Evolutionary conservation across 2,113 vertebrate genomes (phyloP).

Genomic region (Chionomys nivalis): DNA sequence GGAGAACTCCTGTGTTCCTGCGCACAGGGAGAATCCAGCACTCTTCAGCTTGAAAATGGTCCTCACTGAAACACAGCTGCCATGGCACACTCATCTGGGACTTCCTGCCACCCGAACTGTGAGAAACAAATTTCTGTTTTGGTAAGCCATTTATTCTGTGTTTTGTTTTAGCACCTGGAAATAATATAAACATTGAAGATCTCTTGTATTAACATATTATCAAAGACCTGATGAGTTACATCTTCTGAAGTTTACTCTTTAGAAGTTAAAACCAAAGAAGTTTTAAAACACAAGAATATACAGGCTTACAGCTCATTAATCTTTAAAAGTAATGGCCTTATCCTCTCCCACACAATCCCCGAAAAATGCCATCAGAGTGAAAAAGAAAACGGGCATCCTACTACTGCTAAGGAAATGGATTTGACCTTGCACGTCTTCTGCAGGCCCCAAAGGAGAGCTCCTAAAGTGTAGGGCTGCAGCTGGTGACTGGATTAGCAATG

Average conservation of each 20-base stretch:
- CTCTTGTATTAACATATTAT: not conserved
- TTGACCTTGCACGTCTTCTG: not conserved
- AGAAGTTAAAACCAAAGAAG: not conserved
- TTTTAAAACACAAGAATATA: constrained; percentile 23
- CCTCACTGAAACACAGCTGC: not conserved
- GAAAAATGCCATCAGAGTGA: not conserved
- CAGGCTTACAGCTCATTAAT: not conserved
- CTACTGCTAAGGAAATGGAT: not conserved
- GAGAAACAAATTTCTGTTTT: not conserved
- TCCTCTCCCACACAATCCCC: not conserved
- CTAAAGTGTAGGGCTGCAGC: not conserved
- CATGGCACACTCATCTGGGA: not conserved
- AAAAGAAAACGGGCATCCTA: not conserved
- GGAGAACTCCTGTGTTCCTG: not conserved
- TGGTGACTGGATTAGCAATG: not conserved
- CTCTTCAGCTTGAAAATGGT: not conserved
- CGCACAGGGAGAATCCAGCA: not conserved
- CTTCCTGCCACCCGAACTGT: not conserved
- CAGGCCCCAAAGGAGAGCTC: not conserved
- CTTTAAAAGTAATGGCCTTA: not conserved
- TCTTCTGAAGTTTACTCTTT: not conserved
- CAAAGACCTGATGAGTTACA: not conserved
- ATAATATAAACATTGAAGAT: not conserved
- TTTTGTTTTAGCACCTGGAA: not conserved
- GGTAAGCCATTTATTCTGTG: not conserved